Evolutionary conservation across 1,140 invertebrate genomes (phyloP), one percentile per base, ranked within the genome.

Genomic region (Diabrotica virgifera): DNA sequence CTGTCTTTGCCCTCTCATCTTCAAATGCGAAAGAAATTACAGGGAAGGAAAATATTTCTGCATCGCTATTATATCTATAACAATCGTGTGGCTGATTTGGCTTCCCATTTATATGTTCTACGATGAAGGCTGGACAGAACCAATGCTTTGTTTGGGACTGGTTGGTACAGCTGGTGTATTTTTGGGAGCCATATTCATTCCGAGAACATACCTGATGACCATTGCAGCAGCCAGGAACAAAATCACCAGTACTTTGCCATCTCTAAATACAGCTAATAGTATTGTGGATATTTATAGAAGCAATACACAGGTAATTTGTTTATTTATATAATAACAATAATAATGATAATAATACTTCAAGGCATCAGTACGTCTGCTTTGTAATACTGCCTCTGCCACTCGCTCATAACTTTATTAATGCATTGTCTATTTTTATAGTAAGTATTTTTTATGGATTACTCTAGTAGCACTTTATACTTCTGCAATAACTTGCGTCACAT

Each of bases 21-120:
- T 82, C 50, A 81, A 83, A 10, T 85, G 85, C 6, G 84, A 84
- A 58, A 79, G 86, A n/a, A 88, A 88, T 68, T 86, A 87, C 72
- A 80, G 81, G 4, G 86, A 88, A 74, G 85, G 86, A 2, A 78
- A 80, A 55, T 79, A 84, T 37, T 81, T 85, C 63, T 77, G 80
- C 0, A 72, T 82, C 0, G 80, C 79, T 6, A 78, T 78, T 40
- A 75, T 84, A 57, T 59, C 84, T 0, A 77, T 80, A 12, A 74
- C 78, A 35, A 73, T 77, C 52, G 73, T 76, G 5, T 87, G 85
- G 85, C 70, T 80, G 4, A 72, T 78, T 5, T 87, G 86, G 84
- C 75, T 84, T 10, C 77, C 79, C 0, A 67, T 81, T 7, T 82
- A 82, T 36, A 72, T 81, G 13, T 14, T 85, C 4, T 73, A 84